Evolutionary conservation across 2,113 vertebrate species (phyloP), one percentile per base, ranked within the genome.

Genomic region (Zosterops pallidus): DNA sequence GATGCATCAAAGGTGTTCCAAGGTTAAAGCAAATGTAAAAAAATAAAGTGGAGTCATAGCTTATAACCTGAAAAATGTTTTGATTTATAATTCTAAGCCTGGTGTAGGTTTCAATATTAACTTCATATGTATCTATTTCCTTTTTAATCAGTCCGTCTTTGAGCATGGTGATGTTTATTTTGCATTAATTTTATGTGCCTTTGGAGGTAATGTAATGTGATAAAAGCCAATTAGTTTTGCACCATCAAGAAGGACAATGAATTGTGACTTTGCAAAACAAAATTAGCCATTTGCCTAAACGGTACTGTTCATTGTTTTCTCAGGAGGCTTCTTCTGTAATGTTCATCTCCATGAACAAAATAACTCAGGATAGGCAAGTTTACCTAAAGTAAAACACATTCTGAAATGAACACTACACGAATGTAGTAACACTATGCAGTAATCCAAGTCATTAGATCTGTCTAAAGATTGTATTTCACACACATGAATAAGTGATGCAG

Each of bases 131-230:
- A 85, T 47, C 83, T 89, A 41, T 96, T 96, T 97, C 59, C 92
- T 82, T 90, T 98, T 97, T 95, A 97, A 96, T 95, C 94, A 97
- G 95, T 80, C 81, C 19, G 12, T 55, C 91, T 92, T 91, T 93
- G 93, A 96, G 95, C 94, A 44, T 88, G 74, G 83, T 57, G 88
- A 95, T 97, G 96, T 97, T 97, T 96, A 96, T 95, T 98, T 96
- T 97, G 92, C 95, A 95, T 98, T 97, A 95, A 97, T 97, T 98
- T 97, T 97, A 98, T 98, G 96, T 97, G 97, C 96, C 95, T 97
- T 96, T 79, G 62, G 96, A 97, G 94, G 93, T 97, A 97, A 95
- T 76, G 86, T 92, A 94, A 96, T 92, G 96, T 94, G 96, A 95
- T 97, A 97, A 97, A 74, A 97, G 95, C 69, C 97, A 95, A 97